phyloP scores from a whole-genome alignment of 2,888 invertebrate genomes.

The Drosophila anceps region DNA sequence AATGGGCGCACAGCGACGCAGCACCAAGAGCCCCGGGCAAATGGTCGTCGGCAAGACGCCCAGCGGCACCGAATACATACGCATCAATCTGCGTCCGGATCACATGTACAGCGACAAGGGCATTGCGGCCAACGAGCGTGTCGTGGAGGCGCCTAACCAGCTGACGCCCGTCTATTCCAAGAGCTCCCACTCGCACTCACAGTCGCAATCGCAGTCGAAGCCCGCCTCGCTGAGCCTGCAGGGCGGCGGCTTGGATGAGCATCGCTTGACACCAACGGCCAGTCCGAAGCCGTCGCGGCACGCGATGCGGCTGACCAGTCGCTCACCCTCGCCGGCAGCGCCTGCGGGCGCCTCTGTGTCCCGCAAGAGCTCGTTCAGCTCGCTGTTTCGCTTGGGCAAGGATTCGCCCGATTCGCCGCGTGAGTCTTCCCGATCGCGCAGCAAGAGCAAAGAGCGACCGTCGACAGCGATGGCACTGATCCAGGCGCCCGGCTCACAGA shows the following conservation, averaged over 20 bases:
- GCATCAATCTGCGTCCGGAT: constrained; percentile 91
- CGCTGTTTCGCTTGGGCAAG: constrained; percentile 88
- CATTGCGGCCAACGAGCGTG: constrained; percentile 84
- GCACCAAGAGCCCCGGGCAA: constrained; percentile 83
- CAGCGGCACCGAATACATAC: constrained; percentile 87
- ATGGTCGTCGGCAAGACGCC: constrained; percentile 84
- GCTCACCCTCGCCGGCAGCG: constrained; percentile 90
- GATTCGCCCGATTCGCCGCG: constrained; percentile 86
- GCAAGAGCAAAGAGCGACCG: constrained; percentile 89
- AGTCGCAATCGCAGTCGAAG: constrained; percentile 83
- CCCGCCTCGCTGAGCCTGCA: constrained; percentile 88
- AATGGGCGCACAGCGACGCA: constrained; percentile 76
- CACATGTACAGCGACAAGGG: constrained; percentile 89
- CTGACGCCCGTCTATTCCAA: constrained; percentile 74
- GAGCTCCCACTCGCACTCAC: constrained; percentile 18
- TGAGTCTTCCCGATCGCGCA: constrained; percentile 86
- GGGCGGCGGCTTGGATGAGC: constrained; percentile 81
- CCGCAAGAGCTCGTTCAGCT: constrained; percentile 92
- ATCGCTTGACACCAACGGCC: constrained; percentile 86
- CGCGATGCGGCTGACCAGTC: constrained; percentile 77
- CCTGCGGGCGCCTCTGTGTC: constrained; percentile 86
- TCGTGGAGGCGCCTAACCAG: constrained; percentile 81
- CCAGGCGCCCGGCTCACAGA: constrained; percentile 82
- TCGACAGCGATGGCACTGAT: constrained; percentile 60
- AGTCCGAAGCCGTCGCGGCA: constrained; percentile 86